These are phyloP conservation scores for Amniataba percoides DNA, from an alignment of 2,797 vertebrate genomes.

Conservation along the genomic window DNA sequence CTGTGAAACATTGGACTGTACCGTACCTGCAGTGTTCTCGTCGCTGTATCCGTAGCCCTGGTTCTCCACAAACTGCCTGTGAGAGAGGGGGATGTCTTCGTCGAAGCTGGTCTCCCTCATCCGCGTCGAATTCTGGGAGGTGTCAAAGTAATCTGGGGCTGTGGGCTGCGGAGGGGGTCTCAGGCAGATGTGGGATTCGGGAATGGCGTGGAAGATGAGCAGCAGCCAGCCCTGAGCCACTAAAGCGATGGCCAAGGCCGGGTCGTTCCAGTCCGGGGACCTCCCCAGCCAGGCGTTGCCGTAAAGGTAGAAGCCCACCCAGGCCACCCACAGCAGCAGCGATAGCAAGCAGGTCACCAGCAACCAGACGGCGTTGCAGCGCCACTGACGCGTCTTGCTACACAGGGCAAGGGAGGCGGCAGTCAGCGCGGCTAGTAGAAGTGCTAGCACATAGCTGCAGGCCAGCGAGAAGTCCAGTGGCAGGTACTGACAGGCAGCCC, in stretches of 20 bases:
- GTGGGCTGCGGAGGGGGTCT: constrained; percentile 91
- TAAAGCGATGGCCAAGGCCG: constrained; percentile 92
- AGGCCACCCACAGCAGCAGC: constrained; percentile 93
- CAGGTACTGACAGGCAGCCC: constrained; percentile 91
- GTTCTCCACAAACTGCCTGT: constrained; percentile 96
- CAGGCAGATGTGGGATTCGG: constrained; percentile 93
- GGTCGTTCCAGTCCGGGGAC: constrained; percentile 91
- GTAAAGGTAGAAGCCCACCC: constrained; percentile 96
- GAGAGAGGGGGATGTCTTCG: constrained; percentile 94
- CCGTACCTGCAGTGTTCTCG: constrained; percentile 90
- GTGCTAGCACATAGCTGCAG: constrained; percentile 92
- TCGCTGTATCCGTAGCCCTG: constrained; percentile 96
- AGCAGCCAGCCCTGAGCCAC: constrained; percentile 96
- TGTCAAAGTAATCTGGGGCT: constrained; percentile 96
- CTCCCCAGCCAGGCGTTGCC: constrained; percentile 88
- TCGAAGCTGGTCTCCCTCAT: constrained; percentile 97
- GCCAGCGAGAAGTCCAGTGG: constrained; percentile 94
- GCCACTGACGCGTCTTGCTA: constrained; percentile 94
- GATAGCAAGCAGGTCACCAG: constrained; percentile 91
- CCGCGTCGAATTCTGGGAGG: constrained; percentile 92
- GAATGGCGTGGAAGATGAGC: constrained; percentile 93
- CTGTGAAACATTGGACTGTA: constrained; percentile 27
- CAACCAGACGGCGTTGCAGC: constrained; percentile 91
- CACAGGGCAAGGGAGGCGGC: constrained; percentile 91
- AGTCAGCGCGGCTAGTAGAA: constrained; percentile 87